These are phyloP conservation scores for Drosophila seclusa DNA, from an alignment of 2,888 invertebrate genomes.

Conservation along the genomic window DNA sequence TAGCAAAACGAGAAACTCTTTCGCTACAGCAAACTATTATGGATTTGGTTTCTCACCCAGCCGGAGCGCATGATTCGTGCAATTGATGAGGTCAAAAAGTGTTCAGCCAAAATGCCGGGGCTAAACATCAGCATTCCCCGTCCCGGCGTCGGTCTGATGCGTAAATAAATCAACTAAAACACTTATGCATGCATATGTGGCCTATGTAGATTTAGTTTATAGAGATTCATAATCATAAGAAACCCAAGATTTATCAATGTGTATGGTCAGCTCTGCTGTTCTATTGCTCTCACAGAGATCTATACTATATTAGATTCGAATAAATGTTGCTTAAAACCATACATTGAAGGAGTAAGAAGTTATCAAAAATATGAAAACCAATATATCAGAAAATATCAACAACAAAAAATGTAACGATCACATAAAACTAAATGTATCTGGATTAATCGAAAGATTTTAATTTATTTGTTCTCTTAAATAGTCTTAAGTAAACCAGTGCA, in stretches of 20 bases:
- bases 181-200: neutral
- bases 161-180: slow-evolving; percentile 54
- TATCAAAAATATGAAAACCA: no score
- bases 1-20: slow-evolving; percentile 80
- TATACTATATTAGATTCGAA: no score
- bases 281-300: no score
- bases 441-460: no score
- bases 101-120: slow-evolving; percentile 75
- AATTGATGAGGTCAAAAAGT: slow-evolving; percentile 82
- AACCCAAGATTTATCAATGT: neutral
- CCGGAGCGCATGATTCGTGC: slow-evolving; percentile 82
- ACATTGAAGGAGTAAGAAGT: no score
- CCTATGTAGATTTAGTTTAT: no score
- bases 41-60: slow-evolving; percentile 85
- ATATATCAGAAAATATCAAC: no score
- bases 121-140: slow-evolving; percentile 52
- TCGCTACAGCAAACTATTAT: slow-evolving; percentile 80
- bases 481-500: neutral
- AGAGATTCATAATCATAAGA: neutral
- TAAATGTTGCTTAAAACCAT: no score
- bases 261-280: no score
- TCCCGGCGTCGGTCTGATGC: slow-evolving; percentile 55
- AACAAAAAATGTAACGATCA: no score
- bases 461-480: neutral
- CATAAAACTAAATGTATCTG: no score